A percentile compares a stretch with the other conserved stretches of the same genome.
Evolutionary conservation across 2,113 vertebrate genomes (phyloP).

Genomic region (Tyrannus savana): DNA sequence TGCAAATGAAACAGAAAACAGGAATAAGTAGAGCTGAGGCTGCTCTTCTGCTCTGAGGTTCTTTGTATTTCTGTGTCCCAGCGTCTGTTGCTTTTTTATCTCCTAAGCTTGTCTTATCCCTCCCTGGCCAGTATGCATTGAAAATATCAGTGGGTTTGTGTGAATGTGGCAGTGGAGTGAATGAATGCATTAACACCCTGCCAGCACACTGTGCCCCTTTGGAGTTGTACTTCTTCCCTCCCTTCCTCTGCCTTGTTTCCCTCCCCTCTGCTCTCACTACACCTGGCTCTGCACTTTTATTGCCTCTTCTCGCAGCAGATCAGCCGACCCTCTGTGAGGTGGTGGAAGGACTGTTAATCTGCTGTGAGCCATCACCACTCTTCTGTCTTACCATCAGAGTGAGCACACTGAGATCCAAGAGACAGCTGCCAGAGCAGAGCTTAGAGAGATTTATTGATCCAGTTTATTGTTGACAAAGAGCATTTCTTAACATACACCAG

Average conservation of each 20-base stretch:
- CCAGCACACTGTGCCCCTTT: background rate
- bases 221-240: background rate
- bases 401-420: background rate
- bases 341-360: background rate
- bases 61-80: background rate
- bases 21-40: background rate
- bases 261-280: background rate
- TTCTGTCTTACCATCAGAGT: background rate
- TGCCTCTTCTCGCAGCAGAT: background rate
- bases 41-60: background rate
- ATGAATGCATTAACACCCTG: background rate
- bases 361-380: background rate
- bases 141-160: background rate
- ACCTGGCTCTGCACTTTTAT: background rate
- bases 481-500: conserved; percentile 27
- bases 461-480: conserved; percentile 39
- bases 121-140: background rate
- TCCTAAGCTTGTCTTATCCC: background rate
- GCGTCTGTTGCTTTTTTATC: background rate
- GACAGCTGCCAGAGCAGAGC: background rate
- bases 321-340: background rate
- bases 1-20: background rate
- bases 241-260: background rate
- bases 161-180: background rate
- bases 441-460: conserved; percentile 69